Evolutionary conservation across 2,888 invertebrate species (phyloP).

Genomic region (Ichneumoninae sp.): DNA sequence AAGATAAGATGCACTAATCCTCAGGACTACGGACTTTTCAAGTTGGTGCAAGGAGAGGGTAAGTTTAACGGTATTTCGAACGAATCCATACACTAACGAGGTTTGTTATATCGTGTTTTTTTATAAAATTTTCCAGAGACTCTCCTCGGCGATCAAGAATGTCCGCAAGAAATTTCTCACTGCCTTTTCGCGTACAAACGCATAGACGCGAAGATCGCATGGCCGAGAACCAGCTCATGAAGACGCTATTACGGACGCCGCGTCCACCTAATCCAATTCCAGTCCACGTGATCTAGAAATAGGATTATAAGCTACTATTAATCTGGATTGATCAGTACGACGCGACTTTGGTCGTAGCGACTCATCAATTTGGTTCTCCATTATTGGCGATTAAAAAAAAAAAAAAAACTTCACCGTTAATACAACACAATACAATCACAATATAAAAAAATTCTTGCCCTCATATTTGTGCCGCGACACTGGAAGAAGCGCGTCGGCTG

Average conservation of each 20-base stretch:
- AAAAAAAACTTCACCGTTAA: not conserved
- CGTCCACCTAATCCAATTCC: slow-evolving; percentile 64
- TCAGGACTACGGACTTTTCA: slow-evolving; percentile 97
- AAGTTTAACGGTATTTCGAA: slow-evolving; percentile 69
- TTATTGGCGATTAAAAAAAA: slow-evolving; percentile 26
- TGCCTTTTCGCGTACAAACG: slow-evolving; percentile 97
- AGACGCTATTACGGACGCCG: slow-evolving; percentile 61
- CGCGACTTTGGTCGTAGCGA: slow-evolving; percentile 52
- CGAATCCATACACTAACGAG: not conserved
- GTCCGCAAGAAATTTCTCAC: slow-evolving; percentile 95
- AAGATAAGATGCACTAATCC: slow-evolving; percentile 98
- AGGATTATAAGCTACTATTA: slow-evolving; percentile 66
- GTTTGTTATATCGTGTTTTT: slow-evolving; percentile 26
- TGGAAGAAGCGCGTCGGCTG: slow-evolving; percentile 5
- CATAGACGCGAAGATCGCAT: slow-evolving; percentile 98
- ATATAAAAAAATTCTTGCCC: slow-evolving; percentile 1
- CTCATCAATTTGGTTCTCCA: slow-evolving; percentile 54
- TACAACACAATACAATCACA: slow-evolving; percentile 5
- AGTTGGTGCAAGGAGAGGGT: slow-evolving; percentile 96
- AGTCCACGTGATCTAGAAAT: slow-evolving; percentile 68
- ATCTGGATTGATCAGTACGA: slow-evolving; percentile 68
- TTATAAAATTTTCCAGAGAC: slow-evolving; percentile 89
- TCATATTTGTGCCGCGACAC: not conserved
- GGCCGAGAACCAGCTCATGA: slow-evolving; percentile 89
- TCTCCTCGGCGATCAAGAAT: slow-evolving; percentile 94